phyloP scores from a whole-genome alignment of 1,140 invertebrate genomes.

The Drosophila grimshawi region DNA sequence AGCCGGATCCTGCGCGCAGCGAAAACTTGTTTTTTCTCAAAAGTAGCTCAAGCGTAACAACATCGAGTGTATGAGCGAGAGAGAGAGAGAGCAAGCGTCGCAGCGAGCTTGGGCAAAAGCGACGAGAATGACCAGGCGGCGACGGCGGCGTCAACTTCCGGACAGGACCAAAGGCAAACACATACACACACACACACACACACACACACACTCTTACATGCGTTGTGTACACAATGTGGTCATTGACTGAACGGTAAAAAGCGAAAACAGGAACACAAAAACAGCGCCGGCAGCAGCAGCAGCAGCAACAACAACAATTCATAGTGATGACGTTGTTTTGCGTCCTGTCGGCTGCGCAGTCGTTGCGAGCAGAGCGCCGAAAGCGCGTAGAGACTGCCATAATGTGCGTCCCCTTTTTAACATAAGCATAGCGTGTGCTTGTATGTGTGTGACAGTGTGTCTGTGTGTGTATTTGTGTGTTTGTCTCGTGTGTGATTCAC shows the following conservation, averaged over 20 bases:
- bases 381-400: conserved; percentile 76
- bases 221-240: conserved; percentile 79
- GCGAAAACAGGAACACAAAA: conserved; percentile 78
- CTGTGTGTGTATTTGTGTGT: conserved; percentile 16
- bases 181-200: conserved; percentile 41
- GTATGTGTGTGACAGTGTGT: conserved; percentile 5
- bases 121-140: conserved; percentile 75
- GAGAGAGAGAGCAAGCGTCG: conserved; percentile 28
- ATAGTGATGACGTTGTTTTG: conserved; percentile 72
- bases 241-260: conserved; percentile 83
- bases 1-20: conserved; percentile 54
- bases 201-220: conserved; percentile 12
- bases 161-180: conserved; percentile 57
- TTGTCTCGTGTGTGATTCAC: conserved; percentile 73
- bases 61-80: conserved; percentile 1
- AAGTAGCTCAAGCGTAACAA: conserved; percentile 63
- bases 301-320: conserved; percentile 42
- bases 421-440: conserved; percentile 20
- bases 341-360: conserved; percentile 20
- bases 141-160: conserved; percentile 77
- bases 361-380: conserved; percentile 48
- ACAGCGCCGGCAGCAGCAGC: conserved; percentile 26
- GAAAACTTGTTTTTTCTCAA: conserved; percentile 69
- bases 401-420: conserved; percentile 75
- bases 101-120: conserved; percentile 68